These are phyloP conservation scores for Numida meleagris DNA, from an alignment of 2,113 vertebrate genomes.

Conservation along the genomic window DNA sequence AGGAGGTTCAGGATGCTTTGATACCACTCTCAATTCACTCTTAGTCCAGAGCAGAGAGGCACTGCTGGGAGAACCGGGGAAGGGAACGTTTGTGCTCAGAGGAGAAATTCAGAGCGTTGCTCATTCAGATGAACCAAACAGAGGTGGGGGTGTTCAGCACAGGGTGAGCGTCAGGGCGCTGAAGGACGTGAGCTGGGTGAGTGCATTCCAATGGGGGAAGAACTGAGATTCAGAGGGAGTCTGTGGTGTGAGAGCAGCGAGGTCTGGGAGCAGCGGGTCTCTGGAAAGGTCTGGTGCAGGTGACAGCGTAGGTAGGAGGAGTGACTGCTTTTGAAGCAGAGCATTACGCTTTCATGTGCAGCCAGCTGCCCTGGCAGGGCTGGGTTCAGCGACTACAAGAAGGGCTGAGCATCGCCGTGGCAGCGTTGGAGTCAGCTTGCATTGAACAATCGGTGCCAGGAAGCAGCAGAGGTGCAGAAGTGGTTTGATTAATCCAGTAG, in stretches of 20 bases:
- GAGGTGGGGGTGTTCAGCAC: neutral
- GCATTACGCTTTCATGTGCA: neutral
- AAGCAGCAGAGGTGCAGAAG: neutral
- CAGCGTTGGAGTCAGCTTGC: neutral
- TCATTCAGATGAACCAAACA: neutral
- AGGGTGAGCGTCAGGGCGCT: neutral
- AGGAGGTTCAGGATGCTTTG: neutral
- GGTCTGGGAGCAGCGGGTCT: neutral
- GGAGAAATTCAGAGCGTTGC: neutral
- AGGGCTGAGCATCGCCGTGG: neutral
- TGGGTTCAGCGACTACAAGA: neutral
- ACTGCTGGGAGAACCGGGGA: neutral
- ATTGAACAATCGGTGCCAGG: too few species aligned
- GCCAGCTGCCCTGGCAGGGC: neutral
- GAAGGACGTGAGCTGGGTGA: fast-evolving
- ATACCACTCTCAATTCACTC: neutral
- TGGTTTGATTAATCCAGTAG: neutral
- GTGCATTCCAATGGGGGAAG: neutral
- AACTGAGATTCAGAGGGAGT: neutral
- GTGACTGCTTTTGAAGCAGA: neutral
- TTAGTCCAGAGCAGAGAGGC: neutral
- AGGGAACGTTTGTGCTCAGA: neutral
- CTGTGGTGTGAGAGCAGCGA: neutral
- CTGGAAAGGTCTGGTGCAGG: neutral
- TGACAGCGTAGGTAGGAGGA: neutral